phyloP scores from a whole-genome alignment of 2,797 vertebrate genomes.

The Linurgus olivaceus region DNA sequence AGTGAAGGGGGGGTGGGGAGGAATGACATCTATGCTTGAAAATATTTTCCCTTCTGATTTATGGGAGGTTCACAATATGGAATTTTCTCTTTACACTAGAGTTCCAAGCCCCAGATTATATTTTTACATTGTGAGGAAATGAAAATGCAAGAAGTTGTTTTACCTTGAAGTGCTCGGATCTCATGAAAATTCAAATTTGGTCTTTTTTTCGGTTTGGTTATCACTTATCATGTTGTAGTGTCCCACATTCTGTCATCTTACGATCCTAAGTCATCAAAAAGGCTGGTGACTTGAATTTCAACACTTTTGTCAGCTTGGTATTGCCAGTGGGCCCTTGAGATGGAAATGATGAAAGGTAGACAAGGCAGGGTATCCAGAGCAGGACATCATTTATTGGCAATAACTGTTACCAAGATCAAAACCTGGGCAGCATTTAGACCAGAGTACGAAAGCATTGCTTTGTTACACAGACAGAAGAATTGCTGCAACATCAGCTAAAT shows the following conservation, averaged over 20 bases:
- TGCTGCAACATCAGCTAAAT: not conserved
- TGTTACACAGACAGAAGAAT: not conserved
- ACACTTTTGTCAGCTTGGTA: not conserved
- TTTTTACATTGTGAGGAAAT: not conserved
- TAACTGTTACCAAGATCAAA: not conserved
- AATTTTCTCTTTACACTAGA: not conserved
- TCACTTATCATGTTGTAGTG: not conserved
- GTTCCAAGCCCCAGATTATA: not conserved
- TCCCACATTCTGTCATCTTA: not conserved
- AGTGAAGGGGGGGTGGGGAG: not conserved
- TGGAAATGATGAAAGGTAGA: not conserved
- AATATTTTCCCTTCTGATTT: constrained; percentile 15
- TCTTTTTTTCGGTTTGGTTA: not conserved
- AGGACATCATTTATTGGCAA: not conserved
- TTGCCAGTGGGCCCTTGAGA: not conserved
- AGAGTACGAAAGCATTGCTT: not conserved
- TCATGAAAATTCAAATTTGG: not conserved
- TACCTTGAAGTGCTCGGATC: not conserved
- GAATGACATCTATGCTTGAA: not conserved
- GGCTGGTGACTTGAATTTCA: not conserved
- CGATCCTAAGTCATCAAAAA: not conserved
- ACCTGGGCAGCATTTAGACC: not conserved
- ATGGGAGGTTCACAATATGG: not conserved
- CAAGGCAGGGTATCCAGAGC: not conserved
- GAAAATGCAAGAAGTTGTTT: not conserved